A percentile compares a stretch with the other conserved stretches of the same genome.
Evolutionary conservation across 2,888 invertebrate species (phyloP).

Genomic region (Nycteola revayana): DNA sequence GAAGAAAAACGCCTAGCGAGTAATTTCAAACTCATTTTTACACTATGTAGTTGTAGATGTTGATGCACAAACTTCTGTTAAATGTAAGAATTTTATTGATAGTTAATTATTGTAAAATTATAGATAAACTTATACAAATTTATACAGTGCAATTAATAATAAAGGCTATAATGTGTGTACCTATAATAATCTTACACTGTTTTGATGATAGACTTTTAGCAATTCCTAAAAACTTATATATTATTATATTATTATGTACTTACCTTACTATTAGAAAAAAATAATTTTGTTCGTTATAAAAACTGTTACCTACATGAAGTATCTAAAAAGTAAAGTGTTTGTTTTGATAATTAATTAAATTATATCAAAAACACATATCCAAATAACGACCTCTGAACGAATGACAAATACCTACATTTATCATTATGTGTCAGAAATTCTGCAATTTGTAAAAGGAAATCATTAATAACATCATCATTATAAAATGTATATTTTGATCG

Average conservation of each 20-base stretch:
- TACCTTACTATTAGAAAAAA: too few relatives aligned
- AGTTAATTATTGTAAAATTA: conserved; percentile 42
- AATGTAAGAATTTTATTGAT: conserved; percentile 40
- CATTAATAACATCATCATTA: too few relatives aligned
- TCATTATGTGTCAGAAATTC: too few relatives aligned
- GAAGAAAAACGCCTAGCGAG: conserved; percentile 48
- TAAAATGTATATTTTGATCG: too few relatives aligned
- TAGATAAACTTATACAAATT: conserved; percentile 38
- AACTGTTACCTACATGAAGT: too few relatives aligned
- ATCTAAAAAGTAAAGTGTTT: too few relatives aligned
- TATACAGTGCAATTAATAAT: conserved; percentile 36
- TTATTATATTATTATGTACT: neutral
- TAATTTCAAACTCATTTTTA: conserved; percentile 44
- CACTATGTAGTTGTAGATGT: conserved; percentile 74
- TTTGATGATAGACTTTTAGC: conserved; percentile 22
- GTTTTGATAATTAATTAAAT: too few relatives aligned
- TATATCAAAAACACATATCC: too few relatives aligned
- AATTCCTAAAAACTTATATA: conserved; percentile 12
- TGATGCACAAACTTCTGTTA: conserved; percentile 71
- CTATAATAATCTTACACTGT: conserved; percentile 19
- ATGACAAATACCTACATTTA: too few relatives aligned
- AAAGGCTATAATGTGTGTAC: conserved; percentile 23
- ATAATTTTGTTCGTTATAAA: too few relatives aligned
- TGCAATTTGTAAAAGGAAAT: too few relatives aligned
- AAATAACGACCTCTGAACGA: too few relatives aligned